Evolutionary conservation across 1,140 invertebrate species (phyloP).

Genomic region (Drosophila pseudoananassae): DNA sequence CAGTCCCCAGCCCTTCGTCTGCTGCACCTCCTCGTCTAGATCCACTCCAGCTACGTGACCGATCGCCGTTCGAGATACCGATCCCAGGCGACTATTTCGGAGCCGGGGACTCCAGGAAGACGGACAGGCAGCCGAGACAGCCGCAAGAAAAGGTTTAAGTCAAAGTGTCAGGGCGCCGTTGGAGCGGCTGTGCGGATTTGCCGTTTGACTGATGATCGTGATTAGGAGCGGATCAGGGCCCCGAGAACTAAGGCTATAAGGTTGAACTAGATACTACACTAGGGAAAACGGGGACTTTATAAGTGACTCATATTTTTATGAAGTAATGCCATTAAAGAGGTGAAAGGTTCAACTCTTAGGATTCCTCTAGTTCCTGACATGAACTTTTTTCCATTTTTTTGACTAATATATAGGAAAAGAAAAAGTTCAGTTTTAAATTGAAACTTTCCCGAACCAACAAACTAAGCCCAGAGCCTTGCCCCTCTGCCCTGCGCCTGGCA

Average conservation of each 20-base stretch:
- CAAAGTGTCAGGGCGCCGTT: constrained; percentile 72
- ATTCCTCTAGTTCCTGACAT: no score
- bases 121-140: constrained; percentile 10
- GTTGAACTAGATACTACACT: constrained; percentile 11
- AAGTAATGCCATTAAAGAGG: no score
- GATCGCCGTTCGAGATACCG: constrained; percentile 67
- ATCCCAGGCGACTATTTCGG: constrained; percentile 42
- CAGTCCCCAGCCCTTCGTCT: background rate
- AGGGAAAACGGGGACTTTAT: background rate
- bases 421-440: background rate
- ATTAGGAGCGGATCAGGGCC: constrained; percentile 49
- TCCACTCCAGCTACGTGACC: constrained; percentile 64
- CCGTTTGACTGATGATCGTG: constrained; percentile 83
- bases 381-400: no score
- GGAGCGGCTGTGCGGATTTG: constrained; percentile 50
- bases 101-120: constrained; percentile 26
- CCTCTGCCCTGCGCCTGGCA: constrained; percentile 4
- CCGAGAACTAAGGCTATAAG: background rate
- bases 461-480: background rate
- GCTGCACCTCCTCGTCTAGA: constrained; percentile 15
- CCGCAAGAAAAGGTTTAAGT: constrained; percentile 46
- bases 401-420: no score
- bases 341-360: no score
- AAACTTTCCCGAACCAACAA: background rate
- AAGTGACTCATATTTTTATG: no score